Base-by-base conservation (phyloP, 2,888 invertebrate genomes). In the Oxyteleia sp. region DNA sequence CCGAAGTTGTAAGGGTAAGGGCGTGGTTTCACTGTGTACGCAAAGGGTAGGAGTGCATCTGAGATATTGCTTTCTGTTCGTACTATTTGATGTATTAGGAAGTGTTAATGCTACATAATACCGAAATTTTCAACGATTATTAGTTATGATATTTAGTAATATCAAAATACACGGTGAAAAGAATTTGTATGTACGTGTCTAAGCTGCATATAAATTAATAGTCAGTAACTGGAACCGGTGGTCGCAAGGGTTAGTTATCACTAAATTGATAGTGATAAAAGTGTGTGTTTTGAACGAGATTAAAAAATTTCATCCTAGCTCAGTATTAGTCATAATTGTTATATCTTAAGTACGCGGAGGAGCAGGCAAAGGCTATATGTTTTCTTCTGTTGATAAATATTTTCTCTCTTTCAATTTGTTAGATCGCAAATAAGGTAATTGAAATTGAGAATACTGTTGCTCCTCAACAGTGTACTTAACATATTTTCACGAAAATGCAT, bases 401-500 rank as follows among this genome's bases (percentile, higher is more conserved):
- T n/a, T n/a, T n/a, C n/a, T n/a, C n/a, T n/a, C n/a, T n/a, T n/a
- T n/a, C n/a, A n/a, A n/a, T n/a, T n/a, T n/a, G n/a, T n/a, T n/a
- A n/a, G n/a, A n/a, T n/a, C n/a, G n/a, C 26, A 29, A 51, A 15
- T n/a, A 29, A 23, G 15, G 2, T 16, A 53, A 29, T 2, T 10
- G 20, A 47, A 51, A 49, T 51, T 13, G 1, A 20, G 47, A 16
- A 61, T 69, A 45, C 20, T 20, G 10, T 57, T 10, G 35, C 51
- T n/a, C n/a, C 63, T 57, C 45, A 43, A 32, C n/a, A 18, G 4
- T 35, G 53, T 69, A 55, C 63, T 69, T 41, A 81, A 75, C 68
- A 49, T 75, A 75, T 75, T 57, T 61, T 38, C n/a, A 82, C 66
- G 47, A 75, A 32, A 71, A 76, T 82, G 76, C 82, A 82, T 64